Percentiles rank a stretch among this genome's conserved stretches.
Conservation (phyloP, 2,888 invertebrate species). For the Strigamia transsilvanica region DNA sequence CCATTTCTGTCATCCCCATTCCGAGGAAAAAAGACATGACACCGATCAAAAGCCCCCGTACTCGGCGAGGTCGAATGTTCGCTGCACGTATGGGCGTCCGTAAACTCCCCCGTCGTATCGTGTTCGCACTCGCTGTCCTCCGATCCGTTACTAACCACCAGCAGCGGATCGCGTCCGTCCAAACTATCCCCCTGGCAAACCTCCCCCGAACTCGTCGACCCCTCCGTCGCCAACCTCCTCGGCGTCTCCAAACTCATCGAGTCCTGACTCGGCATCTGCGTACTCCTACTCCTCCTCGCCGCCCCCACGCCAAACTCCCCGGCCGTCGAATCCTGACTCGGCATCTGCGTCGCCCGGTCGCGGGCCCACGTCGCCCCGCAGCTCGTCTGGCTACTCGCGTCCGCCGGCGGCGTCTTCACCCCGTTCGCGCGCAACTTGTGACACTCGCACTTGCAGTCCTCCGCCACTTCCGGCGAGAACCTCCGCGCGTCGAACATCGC, state of each 20-base stretch:
- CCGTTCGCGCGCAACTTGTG: slow-evolving; percentile 17
- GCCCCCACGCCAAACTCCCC: neutral
- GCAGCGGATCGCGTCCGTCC: slow-evolving; percentile 49
- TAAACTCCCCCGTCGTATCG: slow-evolving; percentile 37
- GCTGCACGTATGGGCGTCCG: slow-evolving; percentile 20
- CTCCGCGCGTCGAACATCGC: neutral
- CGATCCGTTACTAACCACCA: neutral
- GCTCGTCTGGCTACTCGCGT: neutral
- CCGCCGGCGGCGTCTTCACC: slow-evolving; percentile 4
- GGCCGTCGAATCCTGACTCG: slow-evolving; percentile 11
- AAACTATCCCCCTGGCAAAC: neutral
- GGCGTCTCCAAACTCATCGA: neutral
- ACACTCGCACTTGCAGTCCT: slow-evolving; percentile 45
- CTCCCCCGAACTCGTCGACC: slow-evolving; percentile 46
- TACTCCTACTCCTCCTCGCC: slow-evolving; percentile 10
- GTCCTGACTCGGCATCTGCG: slow-evolving; percentile 25
- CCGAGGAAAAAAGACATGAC: slow-evolving; percentile 19
- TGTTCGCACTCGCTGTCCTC: slow-evolving; percentile 36
- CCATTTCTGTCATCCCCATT: slow-evolving; percentile 18
- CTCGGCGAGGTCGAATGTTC: slow-evolving; percentile 30
- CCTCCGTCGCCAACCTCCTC: neutral
- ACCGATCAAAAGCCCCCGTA: neutral
- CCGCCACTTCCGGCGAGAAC: neutral
- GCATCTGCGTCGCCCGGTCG: slow-evolving; percentile 14
- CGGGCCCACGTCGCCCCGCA: neutral